A percentile compares a stretch with the other conserved stretches of the same genome.
Conservation (phyloP, 1,140 invertebrate genomes). For the Drosophila setifemur region DNA sequence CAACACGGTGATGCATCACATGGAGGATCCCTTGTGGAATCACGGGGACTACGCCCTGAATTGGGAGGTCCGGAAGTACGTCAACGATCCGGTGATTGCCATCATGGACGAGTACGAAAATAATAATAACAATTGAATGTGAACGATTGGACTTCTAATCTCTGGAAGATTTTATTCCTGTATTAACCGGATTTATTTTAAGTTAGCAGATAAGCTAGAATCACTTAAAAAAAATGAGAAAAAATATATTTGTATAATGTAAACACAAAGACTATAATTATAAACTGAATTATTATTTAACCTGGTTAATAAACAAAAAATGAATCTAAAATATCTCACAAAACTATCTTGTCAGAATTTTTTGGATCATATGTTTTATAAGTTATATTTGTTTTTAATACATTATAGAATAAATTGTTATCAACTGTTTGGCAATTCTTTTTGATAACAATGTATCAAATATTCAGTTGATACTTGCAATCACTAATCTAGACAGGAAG, state of each 20-base stretch:
- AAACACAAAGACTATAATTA: too few relatives aligned
- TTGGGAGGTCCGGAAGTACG: constrained; percentile 28
- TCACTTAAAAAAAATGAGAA: too few relatives aligned
- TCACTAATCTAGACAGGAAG: background rate
- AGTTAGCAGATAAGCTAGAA: constrained; percentile 11
- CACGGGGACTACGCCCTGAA: constrained; percentile 85
- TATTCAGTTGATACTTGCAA: background rate
- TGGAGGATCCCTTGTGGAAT: constrained; percentile 84
- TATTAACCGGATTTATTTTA: constrained; percentile 14
- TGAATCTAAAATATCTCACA: too few relatives aligned
- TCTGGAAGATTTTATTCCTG: background rate
- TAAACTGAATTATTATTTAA: too few relatives aligned
- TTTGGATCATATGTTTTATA: too few relatives aligned
- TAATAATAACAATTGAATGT: background rate
- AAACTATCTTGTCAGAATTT: too few relatives aligned
- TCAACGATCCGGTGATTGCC: constrained; percentile 65
- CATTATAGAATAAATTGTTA: too few relatives aligned
- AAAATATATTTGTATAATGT: too few relatives aligned
- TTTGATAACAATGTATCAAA: too few relatives aligned
- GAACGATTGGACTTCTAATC: constrained; percentile 14
- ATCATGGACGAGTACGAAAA: constrained; percentile 58
- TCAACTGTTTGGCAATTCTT: background rate
- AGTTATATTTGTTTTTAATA: too few relatives aligned
- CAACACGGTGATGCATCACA: constrained; percentile 82
- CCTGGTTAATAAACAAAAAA: too few relatives aligned